Evolutionary conservation across 2,113 vertebrate species (phyloP).

Genomic region (Bothrops jararaca): DNA sequence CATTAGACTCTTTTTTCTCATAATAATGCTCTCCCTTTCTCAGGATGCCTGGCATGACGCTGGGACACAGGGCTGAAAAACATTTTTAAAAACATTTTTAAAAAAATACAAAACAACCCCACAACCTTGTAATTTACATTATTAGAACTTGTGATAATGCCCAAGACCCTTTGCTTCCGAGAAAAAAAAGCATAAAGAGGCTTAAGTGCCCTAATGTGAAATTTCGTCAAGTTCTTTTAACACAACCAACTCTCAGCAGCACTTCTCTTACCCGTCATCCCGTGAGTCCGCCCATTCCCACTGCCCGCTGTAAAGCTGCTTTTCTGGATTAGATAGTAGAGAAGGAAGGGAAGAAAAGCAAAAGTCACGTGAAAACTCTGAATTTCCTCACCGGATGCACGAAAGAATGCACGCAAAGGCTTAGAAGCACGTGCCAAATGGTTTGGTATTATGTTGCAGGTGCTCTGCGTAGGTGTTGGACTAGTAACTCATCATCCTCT

Average conservation of each 20-base stretch:
- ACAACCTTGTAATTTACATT: background rate
- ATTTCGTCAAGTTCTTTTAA: constrained; percentile 25
- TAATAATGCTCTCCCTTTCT: background rate
- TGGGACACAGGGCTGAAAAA: background rate
- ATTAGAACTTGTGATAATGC: background rate
- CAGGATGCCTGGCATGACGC: background rate
- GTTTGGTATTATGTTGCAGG: constrained; percentile 4
- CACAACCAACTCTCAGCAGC: background rate
- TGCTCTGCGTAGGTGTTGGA: background rate
- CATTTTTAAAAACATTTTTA: accelerated
- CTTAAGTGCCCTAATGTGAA: background rate
- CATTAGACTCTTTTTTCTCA: background rate
- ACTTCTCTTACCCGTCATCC: background rate
- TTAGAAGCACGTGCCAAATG: constrained; percentile 21
- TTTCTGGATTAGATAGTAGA: background rate
- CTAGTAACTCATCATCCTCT: background rate
- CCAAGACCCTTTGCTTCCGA: background rate
- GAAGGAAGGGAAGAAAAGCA: background rate
- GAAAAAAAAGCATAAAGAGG: constrained; percentile 1
- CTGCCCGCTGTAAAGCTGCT: constrained; percentile 28
- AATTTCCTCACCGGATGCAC: constrained; percentile 7
- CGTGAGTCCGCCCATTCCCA: background rate
- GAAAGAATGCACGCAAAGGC: background rate
- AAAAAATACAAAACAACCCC: background rate
- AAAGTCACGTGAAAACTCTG: constrained; percentile 9